phyloP scores from a whole-genome alignment of 2,113 vertebrate species.

The Nanorana parkeri region DNA sequence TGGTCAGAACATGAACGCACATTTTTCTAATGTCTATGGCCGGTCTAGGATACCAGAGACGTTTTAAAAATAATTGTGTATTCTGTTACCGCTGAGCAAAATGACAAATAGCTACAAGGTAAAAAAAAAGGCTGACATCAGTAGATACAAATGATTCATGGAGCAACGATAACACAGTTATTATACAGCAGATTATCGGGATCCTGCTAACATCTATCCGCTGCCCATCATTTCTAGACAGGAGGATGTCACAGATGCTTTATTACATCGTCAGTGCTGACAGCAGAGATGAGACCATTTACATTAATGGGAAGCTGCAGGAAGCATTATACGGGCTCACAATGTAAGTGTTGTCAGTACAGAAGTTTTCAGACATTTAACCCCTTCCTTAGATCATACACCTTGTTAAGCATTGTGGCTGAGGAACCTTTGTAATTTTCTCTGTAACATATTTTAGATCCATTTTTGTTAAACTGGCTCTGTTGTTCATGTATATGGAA shows the following conservation, averaged over 20 bases:
- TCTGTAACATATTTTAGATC: too few species aligned
- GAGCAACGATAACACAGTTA: not conserved
- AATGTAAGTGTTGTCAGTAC: not conserved
- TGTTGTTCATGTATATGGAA: too few species aligned
- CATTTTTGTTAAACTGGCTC: too few species aligned
- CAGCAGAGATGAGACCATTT: not conserved
- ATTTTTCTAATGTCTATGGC: too few species aligned
- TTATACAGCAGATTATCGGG: not conserved
- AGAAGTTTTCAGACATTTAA: not conserved
- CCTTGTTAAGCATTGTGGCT: not conserved
- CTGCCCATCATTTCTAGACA: constrained; percentile 13
- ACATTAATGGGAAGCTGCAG: constrained; percentile 1
- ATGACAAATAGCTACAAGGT: too few species aligned
- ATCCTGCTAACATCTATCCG: not conserved
- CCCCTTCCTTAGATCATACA: not conserved
- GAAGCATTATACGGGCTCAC: not conserved
- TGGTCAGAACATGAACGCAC: too few species aligned
- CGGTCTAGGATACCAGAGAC: too few species aligned
- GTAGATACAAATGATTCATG: not conserved
- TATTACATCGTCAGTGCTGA: constrained; percentile 27
- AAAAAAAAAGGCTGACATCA: not conserved
- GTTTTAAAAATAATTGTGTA: too few species aligned
- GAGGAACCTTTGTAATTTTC: not conserved
- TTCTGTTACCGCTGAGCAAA: too few species aligned
- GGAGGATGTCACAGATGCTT: constrained; percentile 9